A percentile compares a stretch with the other conserved stretches of the same genome.
Conservation (phyloP, 1,140 invertebrate genomes). For the Hycleus cichorii region DNA sequence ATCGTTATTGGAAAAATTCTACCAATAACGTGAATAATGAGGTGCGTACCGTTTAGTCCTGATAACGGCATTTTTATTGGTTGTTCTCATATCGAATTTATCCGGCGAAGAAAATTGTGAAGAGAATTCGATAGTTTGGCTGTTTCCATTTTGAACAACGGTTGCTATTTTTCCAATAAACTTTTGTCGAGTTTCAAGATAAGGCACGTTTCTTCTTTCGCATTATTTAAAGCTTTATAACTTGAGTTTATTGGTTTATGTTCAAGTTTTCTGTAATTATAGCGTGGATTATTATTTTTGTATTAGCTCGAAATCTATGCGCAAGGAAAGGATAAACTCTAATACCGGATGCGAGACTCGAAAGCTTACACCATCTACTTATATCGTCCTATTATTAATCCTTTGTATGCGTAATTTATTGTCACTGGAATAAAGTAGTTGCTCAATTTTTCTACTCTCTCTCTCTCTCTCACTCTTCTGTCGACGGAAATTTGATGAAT, state of each 20-base stretch:
- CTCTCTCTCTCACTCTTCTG: background rate
- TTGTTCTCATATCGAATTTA: slow-evolving; percentile 2
- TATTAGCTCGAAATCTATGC: background rate
- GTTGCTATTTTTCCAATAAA: background rate
- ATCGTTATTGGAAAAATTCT: slow-evolving; percentile 5
- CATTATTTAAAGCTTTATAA: slow-evolving; percentile 9
- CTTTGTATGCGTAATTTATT: no score
- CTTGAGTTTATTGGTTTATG: slow-evolving; percentile 5
- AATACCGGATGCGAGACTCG: no score
- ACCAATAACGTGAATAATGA: slow-evolving; percentile 17
- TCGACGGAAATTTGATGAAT: background rate
- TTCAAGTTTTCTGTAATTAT: slow-evolving; percentile 7
- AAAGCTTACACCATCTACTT: background rate
- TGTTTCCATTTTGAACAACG: background rate
- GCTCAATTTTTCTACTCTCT: no score
- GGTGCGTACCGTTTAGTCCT: slow-evolving; percentile 21
- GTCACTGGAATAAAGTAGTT: no score
- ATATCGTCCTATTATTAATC: no score
- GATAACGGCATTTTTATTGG: slow-evolving; percentile 17
- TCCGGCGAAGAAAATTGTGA: no score
- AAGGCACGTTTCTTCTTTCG: slow-evolving; percentile 9
- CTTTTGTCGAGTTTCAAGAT: slow-evolving; percentile 2
- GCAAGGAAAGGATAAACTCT: no score
- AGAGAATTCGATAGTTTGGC: background rate
- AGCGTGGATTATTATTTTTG: slow-evolving; percentile 1